phyloP scores from a whole-genome alignment of 2,113 vertebrate species.

The Silurus asotus region DNA sequence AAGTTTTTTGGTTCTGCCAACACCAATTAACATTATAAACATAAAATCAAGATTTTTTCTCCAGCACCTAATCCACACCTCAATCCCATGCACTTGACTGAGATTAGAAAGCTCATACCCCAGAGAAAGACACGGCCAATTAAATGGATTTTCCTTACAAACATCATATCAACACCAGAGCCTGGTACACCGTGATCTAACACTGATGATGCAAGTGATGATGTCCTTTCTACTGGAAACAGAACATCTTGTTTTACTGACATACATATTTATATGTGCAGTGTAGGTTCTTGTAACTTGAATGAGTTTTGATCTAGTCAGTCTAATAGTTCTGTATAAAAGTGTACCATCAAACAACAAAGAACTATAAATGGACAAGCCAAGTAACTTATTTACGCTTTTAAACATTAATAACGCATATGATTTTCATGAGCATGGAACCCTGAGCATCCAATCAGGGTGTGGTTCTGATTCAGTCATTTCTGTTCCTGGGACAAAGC shows the following conservation, averaged over 20 bases:
- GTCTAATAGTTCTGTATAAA: neutral
- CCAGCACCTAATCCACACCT: conserved; percentile 7
- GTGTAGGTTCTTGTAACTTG: neutral
- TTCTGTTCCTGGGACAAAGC: neutral
- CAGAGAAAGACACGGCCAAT: conserved; percentile 28
- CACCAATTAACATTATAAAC: neutral
- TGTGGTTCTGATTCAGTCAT: neutral
- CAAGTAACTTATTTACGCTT: neutral
- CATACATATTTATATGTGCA: neutral
- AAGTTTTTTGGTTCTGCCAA: neutral
- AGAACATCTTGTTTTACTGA: neutral
- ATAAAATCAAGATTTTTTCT: neutral
- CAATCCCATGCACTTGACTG: conserved; percentile 18
- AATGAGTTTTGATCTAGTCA: neutral
- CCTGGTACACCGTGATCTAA: conserved; percentile 24
- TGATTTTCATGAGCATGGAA: too few relatives aligned
- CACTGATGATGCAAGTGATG: conserved; percentile 35
- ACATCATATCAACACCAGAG: conserved; percentile 33
- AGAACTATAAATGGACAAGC: neutral
- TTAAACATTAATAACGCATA: neutral
- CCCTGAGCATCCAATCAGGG: neutral
- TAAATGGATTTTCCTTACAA: conserved; percentile 41
- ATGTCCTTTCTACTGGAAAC: conserved; percentile 50
- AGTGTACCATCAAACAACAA: neutral
- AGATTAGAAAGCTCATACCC: conserved; percentile 11